These are phyloP conservation scores for Tetranychus piercei DNA, from an alignment of 2,888 invertebrate genomes.

Conservation along the genomic window DNA sequence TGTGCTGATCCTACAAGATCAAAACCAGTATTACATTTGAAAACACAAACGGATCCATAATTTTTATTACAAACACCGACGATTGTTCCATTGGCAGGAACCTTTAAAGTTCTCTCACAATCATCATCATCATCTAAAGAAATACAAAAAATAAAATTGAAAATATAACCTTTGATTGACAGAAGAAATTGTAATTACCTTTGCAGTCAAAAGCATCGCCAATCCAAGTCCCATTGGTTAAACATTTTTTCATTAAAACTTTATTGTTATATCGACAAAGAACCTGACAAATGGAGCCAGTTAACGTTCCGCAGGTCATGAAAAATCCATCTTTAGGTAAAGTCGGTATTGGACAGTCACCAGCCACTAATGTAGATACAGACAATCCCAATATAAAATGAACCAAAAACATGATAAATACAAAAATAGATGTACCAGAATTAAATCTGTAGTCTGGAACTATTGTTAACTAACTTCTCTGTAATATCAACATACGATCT, in stretches of 20 bases:
- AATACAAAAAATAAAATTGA: neutral
- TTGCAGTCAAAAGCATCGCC: neutral
- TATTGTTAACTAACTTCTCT: too few relatives aligned
- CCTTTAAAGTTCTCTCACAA: neutral
- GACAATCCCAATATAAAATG: neutral
- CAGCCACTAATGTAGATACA: neutral
- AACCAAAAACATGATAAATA: neutral
- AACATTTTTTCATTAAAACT: neutral
- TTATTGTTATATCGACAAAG: neutral
- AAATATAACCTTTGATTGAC: neutral
- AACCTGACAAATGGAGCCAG: neutral
- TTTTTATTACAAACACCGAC: neutral
- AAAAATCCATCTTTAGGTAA: neutral
- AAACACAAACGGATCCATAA: neutral
- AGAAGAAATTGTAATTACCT: neutral
- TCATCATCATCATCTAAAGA: neutral
- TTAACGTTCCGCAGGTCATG: neutral
- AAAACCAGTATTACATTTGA: constrained; percentile 7
- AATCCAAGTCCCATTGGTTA: neutral
- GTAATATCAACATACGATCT: too few relatives aligned
- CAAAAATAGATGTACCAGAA: neutral
- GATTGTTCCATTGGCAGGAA: neutral
- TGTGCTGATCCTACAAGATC: constrained; percentile 4
- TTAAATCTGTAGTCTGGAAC: too few relatives aligned
- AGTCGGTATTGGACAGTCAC: neutral